Evolutionary conservation across 2,113 vertebrate genomes (phyloP).

Genomic region (Hystrix brachyura): DNA sequence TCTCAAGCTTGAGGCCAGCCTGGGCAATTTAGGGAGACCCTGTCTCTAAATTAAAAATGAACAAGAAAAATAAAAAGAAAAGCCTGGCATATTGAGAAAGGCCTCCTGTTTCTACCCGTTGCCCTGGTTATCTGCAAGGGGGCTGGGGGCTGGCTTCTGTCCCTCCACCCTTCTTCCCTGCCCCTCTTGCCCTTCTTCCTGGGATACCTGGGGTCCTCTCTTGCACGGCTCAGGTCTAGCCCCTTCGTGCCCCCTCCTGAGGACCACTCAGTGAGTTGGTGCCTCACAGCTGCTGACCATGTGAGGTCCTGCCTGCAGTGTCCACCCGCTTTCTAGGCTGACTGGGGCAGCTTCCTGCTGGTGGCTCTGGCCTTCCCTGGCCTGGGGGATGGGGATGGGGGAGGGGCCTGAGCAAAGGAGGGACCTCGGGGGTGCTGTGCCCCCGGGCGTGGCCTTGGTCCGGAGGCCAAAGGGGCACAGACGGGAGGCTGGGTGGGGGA

Average conservation of each 20-base stretch:
- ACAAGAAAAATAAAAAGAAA: neutral
- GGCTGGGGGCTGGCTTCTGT: neutral
- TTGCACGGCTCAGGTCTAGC: neutral
- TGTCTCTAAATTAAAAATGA: neutral
- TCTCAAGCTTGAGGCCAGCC: neutral
- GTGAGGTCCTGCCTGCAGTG: neutral
- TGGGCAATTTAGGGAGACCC: neutral
- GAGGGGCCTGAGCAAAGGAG: neutral
- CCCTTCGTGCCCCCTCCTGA: neutral
- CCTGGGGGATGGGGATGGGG: neutral
- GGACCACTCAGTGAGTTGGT: rapidly evolving
- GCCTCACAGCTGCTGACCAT: no score
- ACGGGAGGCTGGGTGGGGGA: neutral
- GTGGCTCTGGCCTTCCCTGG: neutral
- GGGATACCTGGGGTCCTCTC: no score
- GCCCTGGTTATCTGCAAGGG: neutral
- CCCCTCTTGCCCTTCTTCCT: neutral
- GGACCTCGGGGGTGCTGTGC: neutral
- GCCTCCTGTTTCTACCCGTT: neutral
- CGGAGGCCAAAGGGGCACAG: no score
- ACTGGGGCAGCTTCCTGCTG: neutral
- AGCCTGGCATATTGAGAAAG: neutral
- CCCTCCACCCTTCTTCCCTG: rapidly evolving
- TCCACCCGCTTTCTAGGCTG: neutral
- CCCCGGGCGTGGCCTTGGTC: neutral